Conservation (phyloP, 2,888 invertebrate genomes). For the Celastrina argiolus region DNA sequence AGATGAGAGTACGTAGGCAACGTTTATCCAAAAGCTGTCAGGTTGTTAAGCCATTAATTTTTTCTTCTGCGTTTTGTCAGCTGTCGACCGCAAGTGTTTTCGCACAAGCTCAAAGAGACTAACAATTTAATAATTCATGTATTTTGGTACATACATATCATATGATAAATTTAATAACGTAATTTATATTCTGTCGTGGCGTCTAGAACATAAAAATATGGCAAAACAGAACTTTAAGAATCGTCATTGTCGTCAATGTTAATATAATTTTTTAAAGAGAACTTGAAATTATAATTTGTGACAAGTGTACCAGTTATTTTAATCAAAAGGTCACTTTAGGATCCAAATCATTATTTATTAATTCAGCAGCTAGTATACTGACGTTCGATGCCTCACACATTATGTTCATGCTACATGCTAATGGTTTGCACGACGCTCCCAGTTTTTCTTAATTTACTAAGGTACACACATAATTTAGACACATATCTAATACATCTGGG, state of each 20-base stretch:
- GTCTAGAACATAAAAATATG: background rate
- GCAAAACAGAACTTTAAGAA: background rate
- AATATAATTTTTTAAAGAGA: background rate
- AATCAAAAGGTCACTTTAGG: background rate
- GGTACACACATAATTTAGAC: too few species aligned
- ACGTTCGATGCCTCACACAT: background rate
- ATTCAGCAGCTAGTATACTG: background rate
- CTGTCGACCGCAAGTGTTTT: constrained; percentile 2
- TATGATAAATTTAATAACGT: background rate
- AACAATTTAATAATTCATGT: constrained; percentile 8
- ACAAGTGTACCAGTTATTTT: background rate
- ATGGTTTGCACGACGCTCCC: constrained; percentile 1
- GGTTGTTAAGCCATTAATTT: constrained; percentile 8
- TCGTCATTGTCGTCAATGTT: background rate
- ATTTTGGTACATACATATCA: too few species aligned
- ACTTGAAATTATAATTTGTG: background rate
- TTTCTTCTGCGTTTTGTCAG: background rate
- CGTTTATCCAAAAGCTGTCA: background rate
- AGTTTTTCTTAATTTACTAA: too few species aligned
- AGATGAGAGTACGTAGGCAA: background rate
- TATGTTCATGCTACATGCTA: constrained; percentile 8
- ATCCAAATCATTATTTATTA: constrained; percentile 4
- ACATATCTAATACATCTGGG: too few species aligned
- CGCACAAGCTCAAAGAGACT: background rate
- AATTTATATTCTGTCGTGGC: background rate